Evolutionary conservation across 2,888 invertebrate species (phyloP).

Genomic region (Parasteatoda lunata): DNA sequence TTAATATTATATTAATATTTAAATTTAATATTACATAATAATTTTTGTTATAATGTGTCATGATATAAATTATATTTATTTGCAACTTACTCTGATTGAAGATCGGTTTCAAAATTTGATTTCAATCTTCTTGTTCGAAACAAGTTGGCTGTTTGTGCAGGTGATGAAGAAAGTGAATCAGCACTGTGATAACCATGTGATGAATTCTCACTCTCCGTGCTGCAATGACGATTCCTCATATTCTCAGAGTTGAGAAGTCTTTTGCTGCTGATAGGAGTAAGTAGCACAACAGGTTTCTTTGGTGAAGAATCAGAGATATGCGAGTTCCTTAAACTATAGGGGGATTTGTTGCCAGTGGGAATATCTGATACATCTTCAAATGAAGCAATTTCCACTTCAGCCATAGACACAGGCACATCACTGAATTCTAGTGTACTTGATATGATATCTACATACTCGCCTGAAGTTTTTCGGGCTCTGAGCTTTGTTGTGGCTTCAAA

Average conservation of each 20-base stretch:
- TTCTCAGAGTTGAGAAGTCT: background rate
- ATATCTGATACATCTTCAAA: background rate
- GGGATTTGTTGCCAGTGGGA: background rate
- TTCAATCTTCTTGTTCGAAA: background rate
- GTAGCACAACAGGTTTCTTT: background rate
- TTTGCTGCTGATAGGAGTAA: background rate
- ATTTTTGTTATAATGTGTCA: too few species aligned
- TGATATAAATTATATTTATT: too few species aligned
- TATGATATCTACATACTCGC: background rate
- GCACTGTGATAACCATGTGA: background rate
- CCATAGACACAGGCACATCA: background rate
- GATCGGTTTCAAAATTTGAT: background rate
- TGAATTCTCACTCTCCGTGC: background rate
- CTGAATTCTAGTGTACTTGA: background rate
- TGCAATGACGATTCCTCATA: background rate
- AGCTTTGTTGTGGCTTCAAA: background rate
- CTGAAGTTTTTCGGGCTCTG: background rate
- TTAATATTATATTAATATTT: too few species aligned
- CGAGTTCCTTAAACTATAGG: background rate
- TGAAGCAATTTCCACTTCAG: background rate
- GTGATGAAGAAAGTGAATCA: background rate
- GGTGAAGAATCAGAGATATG: background rate
- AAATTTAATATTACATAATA: too few species aligned
- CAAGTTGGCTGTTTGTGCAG: background rate
- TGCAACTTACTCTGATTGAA: background rate